Conservation (phyloP, 1,140 invertebrate species). For the Sinella curviseta region DNA sequence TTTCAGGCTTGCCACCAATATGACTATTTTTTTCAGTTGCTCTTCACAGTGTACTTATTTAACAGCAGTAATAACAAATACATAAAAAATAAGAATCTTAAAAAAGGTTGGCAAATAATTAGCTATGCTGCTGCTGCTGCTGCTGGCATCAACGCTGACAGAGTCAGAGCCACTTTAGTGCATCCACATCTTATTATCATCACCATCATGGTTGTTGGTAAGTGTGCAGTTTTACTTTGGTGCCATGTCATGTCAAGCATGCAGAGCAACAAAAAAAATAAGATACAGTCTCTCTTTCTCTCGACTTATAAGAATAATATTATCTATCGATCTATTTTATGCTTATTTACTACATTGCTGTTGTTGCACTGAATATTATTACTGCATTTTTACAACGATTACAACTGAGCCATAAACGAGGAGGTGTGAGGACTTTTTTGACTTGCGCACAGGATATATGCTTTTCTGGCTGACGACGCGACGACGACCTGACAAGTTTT, state of each 20-base stretch:
- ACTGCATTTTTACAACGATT: not conserved
- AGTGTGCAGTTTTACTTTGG: not conserved
- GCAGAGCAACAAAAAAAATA: not conserved
- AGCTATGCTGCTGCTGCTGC: not conserved
- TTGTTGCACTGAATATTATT: not conserved
- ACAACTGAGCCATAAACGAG: not conserved
- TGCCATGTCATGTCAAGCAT: not conserved
- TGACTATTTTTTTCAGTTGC: no score
- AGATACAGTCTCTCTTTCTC: no score
- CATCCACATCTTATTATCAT: not conserved
- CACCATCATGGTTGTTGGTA: not conserved
- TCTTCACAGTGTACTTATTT: not conserved
- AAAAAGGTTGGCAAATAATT: constrained; percentile 20
- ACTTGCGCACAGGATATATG: not conserved
- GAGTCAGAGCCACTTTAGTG: not conserved
- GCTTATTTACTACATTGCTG: not conserved
- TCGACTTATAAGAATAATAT: no score
- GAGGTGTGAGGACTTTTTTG: not conserved
- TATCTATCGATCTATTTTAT: no score
- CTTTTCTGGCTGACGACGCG: no score
- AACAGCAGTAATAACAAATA: not conserved
- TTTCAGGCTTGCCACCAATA: no score
- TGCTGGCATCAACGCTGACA: no score
- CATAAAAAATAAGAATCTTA: not conserved
- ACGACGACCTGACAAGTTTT: no score